Evolutionary conservation across 2,888 invertebrate genomes (phyloP).

Genomic region (Heliconius charithonia): DNA sequence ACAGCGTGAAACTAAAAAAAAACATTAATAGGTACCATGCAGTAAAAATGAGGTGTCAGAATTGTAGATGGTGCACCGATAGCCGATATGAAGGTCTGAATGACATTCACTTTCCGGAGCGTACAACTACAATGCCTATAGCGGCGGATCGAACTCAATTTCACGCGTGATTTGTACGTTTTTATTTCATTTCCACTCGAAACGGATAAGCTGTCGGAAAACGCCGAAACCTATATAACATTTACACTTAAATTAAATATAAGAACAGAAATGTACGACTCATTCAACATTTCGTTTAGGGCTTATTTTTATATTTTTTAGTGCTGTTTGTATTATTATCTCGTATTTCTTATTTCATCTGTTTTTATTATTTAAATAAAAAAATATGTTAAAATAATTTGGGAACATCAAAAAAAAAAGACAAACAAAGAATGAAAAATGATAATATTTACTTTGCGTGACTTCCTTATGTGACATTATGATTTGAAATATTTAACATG

Average conservation of each 20-base stretch:
- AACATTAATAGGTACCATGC: not conserved
- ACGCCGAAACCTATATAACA: slow-evolving; percentile 33
- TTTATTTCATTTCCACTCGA: slow-evolving; percentile 75
- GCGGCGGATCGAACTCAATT: slow-evolving; percentile 76
- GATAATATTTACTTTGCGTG: too few species aligned
- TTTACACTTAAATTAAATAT: slow-evolving; percentile 33
- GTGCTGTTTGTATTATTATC: too few species aligned
- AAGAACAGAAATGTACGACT: slow-evolving; percentile 22
- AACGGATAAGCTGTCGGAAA: slow-evolving; percentile 38
- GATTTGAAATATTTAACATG: not conserved
- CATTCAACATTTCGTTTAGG: not conserved
- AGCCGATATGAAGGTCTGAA: slow-evolving; percentile 46
- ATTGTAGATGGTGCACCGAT: slow-evolving; percentile 43
- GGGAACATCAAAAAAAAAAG: too few species aligned
- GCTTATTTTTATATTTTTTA: not conserved
- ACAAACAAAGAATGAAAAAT: too few species aligned
- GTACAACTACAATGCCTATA: slow-evolving; percentile 74
- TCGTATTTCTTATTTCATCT: too few species aligned
- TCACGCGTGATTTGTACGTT: slow-evolving; percentile 81
- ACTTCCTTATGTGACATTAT: too few species aligned
- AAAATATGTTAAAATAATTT: too few species aligned
- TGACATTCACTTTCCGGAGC: slow-evolving; percentile 63
- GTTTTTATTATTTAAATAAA: too few species aligned
- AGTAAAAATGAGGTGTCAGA: slow-evolving; percentile 45
- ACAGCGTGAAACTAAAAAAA: too few species aligned